phyloP scores from a whole-genome alignment of 2,888 invertebrate genomes.

The Cecidostiba fungosa region DNA sequence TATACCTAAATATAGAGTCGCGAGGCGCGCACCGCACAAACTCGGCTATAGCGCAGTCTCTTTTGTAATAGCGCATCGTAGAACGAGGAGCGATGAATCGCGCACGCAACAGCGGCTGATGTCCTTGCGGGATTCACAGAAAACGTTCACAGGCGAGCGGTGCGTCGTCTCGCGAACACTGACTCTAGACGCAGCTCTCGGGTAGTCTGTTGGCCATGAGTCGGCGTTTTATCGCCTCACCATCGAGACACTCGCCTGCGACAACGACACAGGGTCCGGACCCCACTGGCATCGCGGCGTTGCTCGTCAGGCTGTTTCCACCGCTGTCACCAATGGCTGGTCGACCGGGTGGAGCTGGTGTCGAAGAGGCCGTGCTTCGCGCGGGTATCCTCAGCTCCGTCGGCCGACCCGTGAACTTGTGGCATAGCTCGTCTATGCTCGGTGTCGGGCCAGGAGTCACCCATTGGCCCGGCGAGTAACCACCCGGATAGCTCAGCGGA shows the following conservation, averaged over 20 bases:
- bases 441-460: constrained; percentile 81
- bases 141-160: constrained; percentile 1
- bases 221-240: constrained; percentile 93
- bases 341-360: constrained; percentile 65
- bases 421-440: constrained; percentile 79
- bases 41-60: too few species aligned
- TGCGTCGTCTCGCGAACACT: neutral
- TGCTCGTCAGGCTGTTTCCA: constrained; percentile 57
- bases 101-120: neutral
- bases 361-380: constrained; percentile 69
- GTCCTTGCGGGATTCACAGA: neutral
- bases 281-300: constrained; percentile 71
- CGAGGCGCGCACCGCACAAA: too few species aligned
- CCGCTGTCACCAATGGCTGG: constrained; percentile 63
- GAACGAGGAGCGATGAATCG: neutral
- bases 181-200: constrained; percentile 90
- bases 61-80: neutral
- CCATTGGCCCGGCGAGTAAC: constrained; percentile 80
- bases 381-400: constrained; percentile 78
- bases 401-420: constrained; percentile 77
- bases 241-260: constrained; percentile 85
- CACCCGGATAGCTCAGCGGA: constrained; percentile 77
- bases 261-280: constrained; percentile 76
- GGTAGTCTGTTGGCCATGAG: constrained; percentile 93
- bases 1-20: too few species aligned